A percentile compares a stretch with the other conserved stretches of the same genome.
phyloP scores from a whole-genome alignment of 2,113 vertebrate species.

The Rhagologus leucostigma region DNA sequence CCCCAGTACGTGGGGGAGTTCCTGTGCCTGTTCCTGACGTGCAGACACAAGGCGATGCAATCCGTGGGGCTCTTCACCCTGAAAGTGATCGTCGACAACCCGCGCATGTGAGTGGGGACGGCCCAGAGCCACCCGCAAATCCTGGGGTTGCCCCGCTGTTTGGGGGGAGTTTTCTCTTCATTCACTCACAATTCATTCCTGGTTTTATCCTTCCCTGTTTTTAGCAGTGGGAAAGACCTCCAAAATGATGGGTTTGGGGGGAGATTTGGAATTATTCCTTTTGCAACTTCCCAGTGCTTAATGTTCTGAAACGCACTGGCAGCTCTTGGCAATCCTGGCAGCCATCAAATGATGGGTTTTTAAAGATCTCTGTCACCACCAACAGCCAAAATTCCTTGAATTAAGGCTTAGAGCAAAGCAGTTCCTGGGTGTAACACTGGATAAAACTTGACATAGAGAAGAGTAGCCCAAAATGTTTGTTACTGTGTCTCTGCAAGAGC shows the following conservation, averaged over 20 bases:
- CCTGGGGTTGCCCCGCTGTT: neutral
- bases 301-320: neutral
- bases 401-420: neutral
- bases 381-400: neutral
- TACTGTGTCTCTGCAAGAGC: neutral
- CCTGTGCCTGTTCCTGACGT: constrained; percentile 25
- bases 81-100: neutral
- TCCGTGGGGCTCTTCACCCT: constrained; percentile 9
- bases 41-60: neutral
- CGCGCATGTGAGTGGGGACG: neutral
- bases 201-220: neutral
- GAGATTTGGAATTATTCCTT: neutral
- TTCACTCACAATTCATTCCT: neutral
- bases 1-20: constrained; percentile 20
- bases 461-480: neutral
- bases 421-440: neutral
- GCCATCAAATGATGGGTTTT: neutral
- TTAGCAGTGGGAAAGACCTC: neutral
- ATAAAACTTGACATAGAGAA: neutral
- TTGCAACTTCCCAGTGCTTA: neutral
- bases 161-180: neutral
- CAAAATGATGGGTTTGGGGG: neutral
- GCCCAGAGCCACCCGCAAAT: fast-evolving
- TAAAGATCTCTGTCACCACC: neutral
- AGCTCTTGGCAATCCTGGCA: neutral